Evolutionary conservation across 2,888 invertebrate genomes (phyloP).

Genomic region (Drosophila antonietae): DNA sequence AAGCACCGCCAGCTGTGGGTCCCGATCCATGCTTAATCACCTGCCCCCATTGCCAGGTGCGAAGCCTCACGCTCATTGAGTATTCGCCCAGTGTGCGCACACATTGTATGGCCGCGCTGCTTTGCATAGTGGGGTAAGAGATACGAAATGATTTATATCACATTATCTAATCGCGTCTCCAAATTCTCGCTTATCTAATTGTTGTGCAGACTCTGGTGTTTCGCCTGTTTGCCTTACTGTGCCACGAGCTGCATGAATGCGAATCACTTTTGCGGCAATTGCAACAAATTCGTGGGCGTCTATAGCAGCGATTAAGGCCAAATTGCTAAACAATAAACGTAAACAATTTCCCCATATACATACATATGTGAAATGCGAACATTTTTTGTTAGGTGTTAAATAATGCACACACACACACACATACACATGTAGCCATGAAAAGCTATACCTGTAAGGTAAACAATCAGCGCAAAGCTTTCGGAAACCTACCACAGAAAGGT

Average conservation of each 20-base stretch:
- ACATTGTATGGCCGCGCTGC: conserved; percentile 80
- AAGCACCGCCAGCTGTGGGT: conserved; percentile 70
- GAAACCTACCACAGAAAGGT: conserved; percentile 53
- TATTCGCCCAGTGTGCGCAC: conserved; percentile 81
- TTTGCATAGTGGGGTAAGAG: conserved; percentile 82
- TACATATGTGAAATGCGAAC: conserved; percentile 20
- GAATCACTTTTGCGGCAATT: conserved; percentile 87
- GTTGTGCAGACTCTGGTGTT: conserved; percentile 85
- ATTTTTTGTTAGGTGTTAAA: conserved; percentile 46
- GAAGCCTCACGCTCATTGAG: conserved; percentile 80
- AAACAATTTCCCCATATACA: conserved; percentile 25
- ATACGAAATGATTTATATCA: not conserved
- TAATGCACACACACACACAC: not conserved
- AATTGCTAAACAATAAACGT: conserved; percentile 28
- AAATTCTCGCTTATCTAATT: conserved; percentile 48
- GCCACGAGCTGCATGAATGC: conserved; percentile 86
- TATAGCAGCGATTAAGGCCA: conserved; percentile 70
- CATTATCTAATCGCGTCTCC: not conserved
- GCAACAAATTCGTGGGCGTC: conserved; percentile 86
- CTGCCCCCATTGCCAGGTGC: conserved; percentile 81
- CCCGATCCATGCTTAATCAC: conserved; percentile 76
- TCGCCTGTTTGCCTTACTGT: conserved; percentile 86
- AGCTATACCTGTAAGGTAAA: conserved; percentile 37
- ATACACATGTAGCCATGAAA: not conserved
- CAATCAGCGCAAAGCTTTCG: conserved; percentile 44